Conservation (phyloP, 37 sponge, comb jelly and placozoan species). For the Aphrocallistes beatrix region DNA sequence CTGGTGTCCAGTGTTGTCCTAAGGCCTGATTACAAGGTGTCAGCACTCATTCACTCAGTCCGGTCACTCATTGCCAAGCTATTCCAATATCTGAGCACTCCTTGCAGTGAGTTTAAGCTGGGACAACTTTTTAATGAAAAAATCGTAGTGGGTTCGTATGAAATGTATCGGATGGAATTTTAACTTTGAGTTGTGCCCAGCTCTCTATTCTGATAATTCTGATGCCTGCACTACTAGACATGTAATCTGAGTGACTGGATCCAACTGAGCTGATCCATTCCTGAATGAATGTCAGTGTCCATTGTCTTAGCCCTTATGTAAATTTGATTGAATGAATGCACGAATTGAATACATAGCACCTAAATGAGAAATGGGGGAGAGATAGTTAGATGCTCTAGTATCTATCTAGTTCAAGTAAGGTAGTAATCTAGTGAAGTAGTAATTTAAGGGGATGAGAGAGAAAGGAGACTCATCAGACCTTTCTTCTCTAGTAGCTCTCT, state of each 20-base stretch:
- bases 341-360: constrained; percentile 18
- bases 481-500: background rate
- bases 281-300: background rate
- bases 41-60: background rate
- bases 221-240: background rate
- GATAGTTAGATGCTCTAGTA: background rate
- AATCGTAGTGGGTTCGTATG: no score
- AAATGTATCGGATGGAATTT: no score
- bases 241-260: constrained; percentile 16
- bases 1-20: constrained; percentile 13
- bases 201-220: background rate
- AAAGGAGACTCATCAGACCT: background rate
- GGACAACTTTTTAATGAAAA: background rate
- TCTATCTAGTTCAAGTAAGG: background rate
- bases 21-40: background rate
- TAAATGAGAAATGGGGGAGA: background rate
- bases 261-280: constrained; percentile 5
- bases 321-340: constrained; percentile 13
- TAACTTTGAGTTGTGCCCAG: background rate
- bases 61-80: background rate
- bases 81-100: no score
- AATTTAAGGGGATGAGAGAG: background rate
- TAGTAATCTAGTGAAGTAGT: background rate
- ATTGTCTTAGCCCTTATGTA: background rate
- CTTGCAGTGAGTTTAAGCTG: no score